Conservation (phyloP, 1,140 invertebrate genomes). For the Tetraneura akinire region DNA sequence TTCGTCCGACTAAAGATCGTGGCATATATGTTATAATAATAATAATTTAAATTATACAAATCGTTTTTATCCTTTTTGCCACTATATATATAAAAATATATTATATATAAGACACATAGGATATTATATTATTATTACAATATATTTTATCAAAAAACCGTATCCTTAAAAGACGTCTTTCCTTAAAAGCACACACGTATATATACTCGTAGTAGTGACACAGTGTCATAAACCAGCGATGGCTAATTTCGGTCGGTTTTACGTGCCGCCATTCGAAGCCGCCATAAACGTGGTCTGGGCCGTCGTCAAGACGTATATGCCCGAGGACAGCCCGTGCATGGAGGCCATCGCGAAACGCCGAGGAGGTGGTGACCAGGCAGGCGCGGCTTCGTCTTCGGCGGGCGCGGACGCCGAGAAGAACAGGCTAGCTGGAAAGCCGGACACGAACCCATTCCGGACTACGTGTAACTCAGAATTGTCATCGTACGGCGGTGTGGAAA, state of each 20-base stretch:
- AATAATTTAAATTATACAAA: too few relatives aligned
- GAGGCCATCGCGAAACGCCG: conserved; percentile 59
- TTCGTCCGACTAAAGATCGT: neutral
- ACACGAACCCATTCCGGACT: conserved; percentile 43
- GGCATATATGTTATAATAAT: too few relatives aligned
- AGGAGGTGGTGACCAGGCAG: conserved; percentile 1
- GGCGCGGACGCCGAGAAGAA: conserved; percentile 38
- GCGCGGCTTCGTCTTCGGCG: neutral
- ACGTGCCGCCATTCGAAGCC: conserved; percentile 71
- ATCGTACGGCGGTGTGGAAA: conserved; percentile 49
- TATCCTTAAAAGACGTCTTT: too few relatives aligned
- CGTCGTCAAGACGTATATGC: conserved; percentile 74
- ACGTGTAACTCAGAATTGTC: conserved; percentile 41
- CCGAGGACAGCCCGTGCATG: conserved; percentile 66
- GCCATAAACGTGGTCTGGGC: conserved; percentile 78
- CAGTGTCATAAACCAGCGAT: conserved; percentile 57
- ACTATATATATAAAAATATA: too few relatives aligned
- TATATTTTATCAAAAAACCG: too few relatives aligned
- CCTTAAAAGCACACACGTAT: too few relatives aligned
- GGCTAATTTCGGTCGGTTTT: conserved; percentile 66
- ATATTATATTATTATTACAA: too few relatives aligned
- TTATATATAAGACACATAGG: too few relatives aligned
- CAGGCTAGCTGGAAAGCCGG: conserved; percentile 40
- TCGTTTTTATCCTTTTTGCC: too few relatives aligned
- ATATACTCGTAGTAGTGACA: neutral